Percentiles rank a stretch among this genome's conserved stretches.
phyloP scores from a whole-genome alignment of 2,888 invertebrate genomes.

The Nowickia ferox region DNA sequence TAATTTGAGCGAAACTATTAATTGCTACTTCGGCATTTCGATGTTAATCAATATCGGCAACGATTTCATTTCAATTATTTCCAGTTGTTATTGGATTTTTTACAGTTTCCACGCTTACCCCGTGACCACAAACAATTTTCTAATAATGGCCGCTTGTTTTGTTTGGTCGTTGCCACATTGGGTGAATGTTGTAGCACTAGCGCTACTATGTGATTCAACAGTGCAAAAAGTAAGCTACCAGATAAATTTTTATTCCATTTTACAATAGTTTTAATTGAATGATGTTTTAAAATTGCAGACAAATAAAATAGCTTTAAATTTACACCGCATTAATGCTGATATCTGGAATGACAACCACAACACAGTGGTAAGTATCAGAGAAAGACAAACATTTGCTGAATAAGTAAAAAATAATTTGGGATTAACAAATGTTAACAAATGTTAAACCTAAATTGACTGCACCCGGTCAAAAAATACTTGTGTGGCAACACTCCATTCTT shows the following conservation, averaged over 20 bases:
- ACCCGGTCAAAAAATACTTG: too few relatives aligned
- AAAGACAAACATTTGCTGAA: too few relatives aligned
- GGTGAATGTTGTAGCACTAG: conserved; percentile 78
- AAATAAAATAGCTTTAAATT: conserved; percentile 80
- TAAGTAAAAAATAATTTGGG: too few relatives aligned
- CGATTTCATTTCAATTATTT: conserved; percentile 81
- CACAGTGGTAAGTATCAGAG: conserved; percentile 79
- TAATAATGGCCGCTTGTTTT: conserved; percentile 76
- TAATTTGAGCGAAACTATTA: conserved; percentile 77
- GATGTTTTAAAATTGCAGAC: conserved; percentile 78
- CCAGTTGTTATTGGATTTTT: conserved; percentile 82
- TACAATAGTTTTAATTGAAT: conserved; percentile 22
- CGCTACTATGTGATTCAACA: conserved; percentile 79
- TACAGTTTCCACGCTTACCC: conserved; percentile 77
- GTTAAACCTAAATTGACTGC: too few relatives aligned
- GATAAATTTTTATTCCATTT: conserved; percentile 1
- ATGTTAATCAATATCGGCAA: conserved; percentile 80
- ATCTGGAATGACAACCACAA: conserved; percentile 81
- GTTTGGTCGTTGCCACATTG: conserved; percentile 80
- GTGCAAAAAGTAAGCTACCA: conserved; percentile 78
- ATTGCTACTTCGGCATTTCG: conserved; percentile 80
- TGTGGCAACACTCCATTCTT: too few relatives aligned
- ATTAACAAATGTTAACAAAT: too few relatives aligned
- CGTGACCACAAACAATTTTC: conserved; percentile 74
- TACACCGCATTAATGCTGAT: conserved; percentile 82